Evolutionary conservation across 53 echinoderm and acorn worm species (phyloP).

Genomic region (Arbacia lixula): DNA sequence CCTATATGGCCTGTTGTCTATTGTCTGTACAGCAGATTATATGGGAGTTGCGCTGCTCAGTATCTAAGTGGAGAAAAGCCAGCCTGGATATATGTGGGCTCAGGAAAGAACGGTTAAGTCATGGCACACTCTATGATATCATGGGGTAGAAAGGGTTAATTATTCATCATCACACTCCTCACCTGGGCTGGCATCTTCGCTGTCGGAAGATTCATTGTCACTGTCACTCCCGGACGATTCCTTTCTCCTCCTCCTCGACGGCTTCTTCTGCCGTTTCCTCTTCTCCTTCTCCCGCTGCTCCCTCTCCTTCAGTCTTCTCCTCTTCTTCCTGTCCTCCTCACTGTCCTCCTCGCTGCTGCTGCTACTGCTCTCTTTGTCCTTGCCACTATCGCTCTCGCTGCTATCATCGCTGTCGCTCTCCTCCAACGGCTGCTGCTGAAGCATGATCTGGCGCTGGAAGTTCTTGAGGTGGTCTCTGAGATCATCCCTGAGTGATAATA

Average conservation of each 20-base stretch:
- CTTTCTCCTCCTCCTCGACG: background rate
- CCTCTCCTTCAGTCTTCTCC: constrained; percentile 19
- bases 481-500: constrained; percentile 98
- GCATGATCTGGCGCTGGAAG: constrained; percentile 92
- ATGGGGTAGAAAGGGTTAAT: no score
- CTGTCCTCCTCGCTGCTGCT: constrained; percentile 20
- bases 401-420: constrained; percentile 52
- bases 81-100: no score
- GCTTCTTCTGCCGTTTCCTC: constrained; percentile 18
- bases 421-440: constrained; percentile 81
- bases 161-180: no score
- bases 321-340: constrained; percentile 33
- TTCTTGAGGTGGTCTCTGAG: constrained; percentile 91
- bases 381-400: background rate
- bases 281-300: constrained; percentile 19
- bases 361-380: constrained; percentile 1
- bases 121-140: no score
- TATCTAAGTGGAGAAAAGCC: no score
- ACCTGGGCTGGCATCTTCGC: constrained; percentile 26
- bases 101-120: no score
- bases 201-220: constrained; percentile 36
- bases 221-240: constrained; percentile 45
- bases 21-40: no score
- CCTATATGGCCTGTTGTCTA: no score
- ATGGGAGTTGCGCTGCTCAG: no score